These are phyloP conservation scores for Halisarca cf. caerulea DNA, from an alignment of 37 sponge, comb jelly and placozoan species.

Conservation along the genomic window DNA sequence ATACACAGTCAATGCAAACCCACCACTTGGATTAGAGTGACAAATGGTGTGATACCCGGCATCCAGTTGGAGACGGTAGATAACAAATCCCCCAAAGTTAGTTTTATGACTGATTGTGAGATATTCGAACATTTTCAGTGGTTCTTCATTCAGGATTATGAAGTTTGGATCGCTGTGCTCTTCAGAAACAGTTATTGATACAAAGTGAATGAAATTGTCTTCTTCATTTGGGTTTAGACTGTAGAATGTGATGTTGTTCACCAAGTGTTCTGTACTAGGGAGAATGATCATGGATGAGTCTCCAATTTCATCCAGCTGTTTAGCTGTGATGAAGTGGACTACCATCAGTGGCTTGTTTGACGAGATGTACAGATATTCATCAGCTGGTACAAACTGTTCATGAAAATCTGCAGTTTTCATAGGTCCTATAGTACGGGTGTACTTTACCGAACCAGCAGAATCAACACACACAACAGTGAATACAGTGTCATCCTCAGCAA, in stretches of 20 bases:
- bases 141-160: background rate
- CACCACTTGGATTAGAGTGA: background rate
- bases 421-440: background rate
- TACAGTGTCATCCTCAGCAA: background rate
- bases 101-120: no score
- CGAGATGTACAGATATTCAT: background rate
- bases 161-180: background rate
- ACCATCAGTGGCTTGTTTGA: background rate
- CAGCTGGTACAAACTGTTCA: background rate
- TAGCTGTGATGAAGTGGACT: slow-evolving; percentile 5
- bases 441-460: background rate
- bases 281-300: slow-evolving; percentile 4
- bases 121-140: background rate
- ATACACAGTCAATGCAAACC: background rate
- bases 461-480: background rate
- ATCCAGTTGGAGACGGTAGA: background rate
- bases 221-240: background rate
- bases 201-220: background rate
- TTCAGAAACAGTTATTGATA: background rate
- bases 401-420: background rate
- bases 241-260: background rate
- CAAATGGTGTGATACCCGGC: background rate
- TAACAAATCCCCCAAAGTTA: background rate
- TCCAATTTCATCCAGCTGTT: background rate
- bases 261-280: background rate